phyloP scores from a whole-genome alignment of 2,797 vertebrate species.

The Danio tinwini region DNA sequence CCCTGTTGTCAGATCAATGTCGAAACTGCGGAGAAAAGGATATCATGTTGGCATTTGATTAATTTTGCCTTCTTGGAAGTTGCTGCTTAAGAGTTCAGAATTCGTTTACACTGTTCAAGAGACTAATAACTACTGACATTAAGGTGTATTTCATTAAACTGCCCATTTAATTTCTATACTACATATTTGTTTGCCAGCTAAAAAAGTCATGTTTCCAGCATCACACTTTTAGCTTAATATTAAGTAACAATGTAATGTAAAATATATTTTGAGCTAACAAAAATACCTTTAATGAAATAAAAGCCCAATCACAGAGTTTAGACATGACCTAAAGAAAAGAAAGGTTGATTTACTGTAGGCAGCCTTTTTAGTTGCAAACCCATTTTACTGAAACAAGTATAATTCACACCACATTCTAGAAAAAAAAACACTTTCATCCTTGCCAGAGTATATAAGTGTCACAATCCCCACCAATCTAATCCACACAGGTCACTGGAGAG shows the following conservation, averaged over 20 bases:
- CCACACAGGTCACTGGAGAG: too few relatives aligned
- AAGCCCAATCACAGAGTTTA: not conserved
- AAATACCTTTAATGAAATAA: not conserved
- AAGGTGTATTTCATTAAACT: not conserved
- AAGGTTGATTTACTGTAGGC: too few relatives aligned
- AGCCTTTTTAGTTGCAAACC: not conserved
- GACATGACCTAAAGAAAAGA: not conserved
- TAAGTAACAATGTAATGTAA: too few relatives aligned
- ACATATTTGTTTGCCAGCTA: not conserved
- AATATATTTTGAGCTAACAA: too few relatives aligned
- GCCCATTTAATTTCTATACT: not conserved
- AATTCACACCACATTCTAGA: not conserved
- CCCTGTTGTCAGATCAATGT: conserved; percentile 28
- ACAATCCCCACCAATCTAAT: too few relatives aligned
- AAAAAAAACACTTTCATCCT: not conserved
- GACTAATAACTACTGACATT: not conserved
- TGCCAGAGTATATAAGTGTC: not conserved
- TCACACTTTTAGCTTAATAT: too few relatives aligned
- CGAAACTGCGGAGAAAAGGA: conserved; percentile 3
- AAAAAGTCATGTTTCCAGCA: too few relatives aligned
- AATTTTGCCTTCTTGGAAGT: not conserved
- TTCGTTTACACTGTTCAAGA: not conserved
- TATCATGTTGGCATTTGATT: conserved; percentile 9
- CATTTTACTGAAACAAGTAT: not conserved
- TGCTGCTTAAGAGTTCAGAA: not conserved